A percentile compares a stretch with the other conserved stretches of the same genome.
Conservation (phyloP, 2,797 vertebrate genomes). For the Phrynocephalus forsythii region DNA sequence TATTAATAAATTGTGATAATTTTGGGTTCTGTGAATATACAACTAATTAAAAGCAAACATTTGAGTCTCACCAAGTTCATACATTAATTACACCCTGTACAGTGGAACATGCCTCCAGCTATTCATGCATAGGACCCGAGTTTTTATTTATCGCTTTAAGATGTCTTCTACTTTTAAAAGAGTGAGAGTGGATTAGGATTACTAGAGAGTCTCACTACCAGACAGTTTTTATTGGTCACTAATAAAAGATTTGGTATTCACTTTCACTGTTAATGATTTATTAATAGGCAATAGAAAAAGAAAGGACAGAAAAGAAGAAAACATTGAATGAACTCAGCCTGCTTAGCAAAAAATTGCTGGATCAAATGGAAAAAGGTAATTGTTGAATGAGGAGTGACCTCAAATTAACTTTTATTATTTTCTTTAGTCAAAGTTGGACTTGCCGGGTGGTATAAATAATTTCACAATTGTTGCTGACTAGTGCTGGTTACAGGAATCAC, state of each 20-base stretch:
- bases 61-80: not conserved
- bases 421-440: not conserved
- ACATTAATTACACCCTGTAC: not conserved
- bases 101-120: not conserved
- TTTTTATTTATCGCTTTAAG: not conserved
- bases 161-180: too few relatives aligned
- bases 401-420: not conserved
- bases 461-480: not conserved
- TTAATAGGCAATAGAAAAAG: constrained; percentile 83
- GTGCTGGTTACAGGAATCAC: too few relatives aligned
- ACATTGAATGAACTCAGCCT: constrained; percentile 78
- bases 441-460: not conserved
- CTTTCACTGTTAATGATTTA: constrained; percentile 1
- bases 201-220: not conserved
- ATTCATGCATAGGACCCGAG: not conserved
- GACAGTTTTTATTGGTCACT: not conserved
- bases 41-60: not conserved
- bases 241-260: constrained; percentile 2
- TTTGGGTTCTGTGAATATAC: not conserved
- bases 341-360: constrained; percentile 81
- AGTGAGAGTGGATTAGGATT: too few relatives aligned
- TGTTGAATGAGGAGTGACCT: not conserved
- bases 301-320: constrained; percentile 79
- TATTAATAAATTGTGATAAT: not conserved
- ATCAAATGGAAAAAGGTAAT: constrained; percentile 88